phyloP scores from a whole-genome alignment of 2,797 vertebrate species.

The Chromis chromis region DNA sequence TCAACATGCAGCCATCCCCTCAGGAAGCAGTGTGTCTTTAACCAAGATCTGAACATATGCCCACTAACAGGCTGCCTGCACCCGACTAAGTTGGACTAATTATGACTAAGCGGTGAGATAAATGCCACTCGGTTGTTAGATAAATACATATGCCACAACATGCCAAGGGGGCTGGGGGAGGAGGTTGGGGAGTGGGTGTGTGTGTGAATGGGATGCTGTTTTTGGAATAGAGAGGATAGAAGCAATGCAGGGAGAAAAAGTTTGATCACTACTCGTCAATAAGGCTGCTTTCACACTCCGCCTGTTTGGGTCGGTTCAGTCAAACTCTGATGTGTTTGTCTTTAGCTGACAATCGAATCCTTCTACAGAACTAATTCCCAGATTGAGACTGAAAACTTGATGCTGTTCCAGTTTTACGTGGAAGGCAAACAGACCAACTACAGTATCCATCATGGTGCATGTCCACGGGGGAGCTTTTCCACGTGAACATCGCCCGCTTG shows the following conservation, averaged over 20 bases:
- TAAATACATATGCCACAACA: constrained; percentile 59
- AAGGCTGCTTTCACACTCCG: not conserved
- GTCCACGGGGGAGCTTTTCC: no score
- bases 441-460: no score
- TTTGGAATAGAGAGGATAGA: not conserved
- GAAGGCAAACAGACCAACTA: no score
- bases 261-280: not conserved
- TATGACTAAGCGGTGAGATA: constrained; percentile 80
- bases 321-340: not conserved
- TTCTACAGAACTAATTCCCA: no score
- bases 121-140: constrained; percentile 61
- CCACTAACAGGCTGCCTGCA: constrained; percentile 69
- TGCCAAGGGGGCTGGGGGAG: constrained; percentile 21
- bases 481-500: no score
- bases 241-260: not conserved
- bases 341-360: not conserved
- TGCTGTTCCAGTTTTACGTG: no score
- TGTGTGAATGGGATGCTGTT: constrained; percentile 6
- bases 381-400: no score
- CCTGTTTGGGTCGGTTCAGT: not conserved
- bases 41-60: constrained; percentile 79
- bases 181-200: not conserved
- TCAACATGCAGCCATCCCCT: constrained; percentile 49
- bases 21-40: constrained; percentile 71
- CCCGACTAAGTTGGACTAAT: constrained; percentile 73